Evolutionary conservation across 2,797 vertebrate species (phyloP).

Genomic region (Petrocephalus schoutedeni): DNA sequence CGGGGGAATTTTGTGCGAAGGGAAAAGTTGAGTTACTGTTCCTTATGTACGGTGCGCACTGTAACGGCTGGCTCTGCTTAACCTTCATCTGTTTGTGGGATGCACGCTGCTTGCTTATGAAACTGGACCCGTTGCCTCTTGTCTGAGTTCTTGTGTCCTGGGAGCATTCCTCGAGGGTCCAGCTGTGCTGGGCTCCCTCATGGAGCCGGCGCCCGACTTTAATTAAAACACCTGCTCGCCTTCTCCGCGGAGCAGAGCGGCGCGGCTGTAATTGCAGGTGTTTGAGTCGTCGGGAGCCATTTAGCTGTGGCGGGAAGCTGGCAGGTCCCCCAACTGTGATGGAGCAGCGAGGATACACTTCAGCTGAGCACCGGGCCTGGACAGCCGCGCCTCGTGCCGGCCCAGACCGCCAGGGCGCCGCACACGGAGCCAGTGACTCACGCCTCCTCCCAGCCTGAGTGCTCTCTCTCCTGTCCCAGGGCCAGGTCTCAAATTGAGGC

Average conservation of each 20-base stretch:
- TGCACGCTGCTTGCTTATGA: not conserved
- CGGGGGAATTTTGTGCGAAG: not conserved
- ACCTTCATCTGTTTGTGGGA: not conserved
- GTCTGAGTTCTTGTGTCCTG: not conserved
- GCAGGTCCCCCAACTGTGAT: not conserved
- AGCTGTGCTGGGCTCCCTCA: not conserved
- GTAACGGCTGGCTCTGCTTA: not conserved
- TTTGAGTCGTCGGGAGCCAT: not conserved
- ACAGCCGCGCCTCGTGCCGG: not conserved
- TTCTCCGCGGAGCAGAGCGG: not conserved
- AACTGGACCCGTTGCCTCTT: not conserved
- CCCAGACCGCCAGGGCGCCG: not conserved
- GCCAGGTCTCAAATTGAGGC: not conserved
- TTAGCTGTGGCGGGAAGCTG: not conserved
- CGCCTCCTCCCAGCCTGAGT: conserved; percentile 23
- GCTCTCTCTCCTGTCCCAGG: not conserved
- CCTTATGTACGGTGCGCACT: not conserved
- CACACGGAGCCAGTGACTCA: conserved; percentile 38
- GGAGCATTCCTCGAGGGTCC: not conserved
- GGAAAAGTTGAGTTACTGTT: not conserved
- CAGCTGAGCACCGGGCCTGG: too few relatives aligned
- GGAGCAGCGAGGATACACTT: not conserved
- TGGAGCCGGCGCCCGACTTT: not conserved
- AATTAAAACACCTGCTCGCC: conserved; percentile 13
- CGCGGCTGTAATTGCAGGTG: not conserved